phyloP scores from a whole-genome alignment of 2,113 vertebrate species.

The Amazona guildingii region DNA sequence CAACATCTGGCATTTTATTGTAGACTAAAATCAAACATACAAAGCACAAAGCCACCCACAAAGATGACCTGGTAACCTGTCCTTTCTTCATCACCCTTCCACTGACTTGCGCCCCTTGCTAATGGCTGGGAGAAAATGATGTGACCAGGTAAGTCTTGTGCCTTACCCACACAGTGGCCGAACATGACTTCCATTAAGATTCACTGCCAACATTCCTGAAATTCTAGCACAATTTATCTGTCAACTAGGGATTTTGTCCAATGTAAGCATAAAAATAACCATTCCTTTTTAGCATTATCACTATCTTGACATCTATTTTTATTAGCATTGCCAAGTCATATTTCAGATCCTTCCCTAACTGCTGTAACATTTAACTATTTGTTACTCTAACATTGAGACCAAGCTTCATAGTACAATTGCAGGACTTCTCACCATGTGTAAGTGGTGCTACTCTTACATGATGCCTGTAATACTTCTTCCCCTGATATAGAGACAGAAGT shows the following conservation, averaged over 20 bases:
- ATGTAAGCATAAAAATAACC: constrained; percentile 45
- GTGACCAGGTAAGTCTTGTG: background rate
- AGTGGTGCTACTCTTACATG: background rate
- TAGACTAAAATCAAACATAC: background rate
- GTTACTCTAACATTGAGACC: background rate
- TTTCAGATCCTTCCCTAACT: constrained; percentile 17
- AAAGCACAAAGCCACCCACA: background rate
- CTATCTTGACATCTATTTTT: constrained; percentile 52
- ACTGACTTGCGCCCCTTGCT: background rate
- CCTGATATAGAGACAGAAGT: background rate
- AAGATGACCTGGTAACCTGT: background rate
- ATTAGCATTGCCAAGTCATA: background rate
- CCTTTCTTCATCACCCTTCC: background rate
- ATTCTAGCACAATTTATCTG: constrained; percentile 47
- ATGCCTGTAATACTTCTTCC: background rate
- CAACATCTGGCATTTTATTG: background rate
- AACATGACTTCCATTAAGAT: background rate
- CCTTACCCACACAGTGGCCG: background rate
- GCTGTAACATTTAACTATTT: constrained; percentile 45
- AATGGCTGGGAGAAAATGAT: background rate
- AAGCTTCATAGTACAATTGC: background rate
- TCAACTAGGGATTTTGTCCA: constrained; percentile 46
- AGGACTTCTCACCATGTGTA: background rate
- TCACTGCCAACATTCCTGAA: constrained; percentile 32
- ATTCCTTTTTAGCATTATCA: constrained; percentile 39